phyloP scores from a whole-genome alignment of 2,888 invertebrate genomes.

The Trissolcus brochymenae region DNA sequence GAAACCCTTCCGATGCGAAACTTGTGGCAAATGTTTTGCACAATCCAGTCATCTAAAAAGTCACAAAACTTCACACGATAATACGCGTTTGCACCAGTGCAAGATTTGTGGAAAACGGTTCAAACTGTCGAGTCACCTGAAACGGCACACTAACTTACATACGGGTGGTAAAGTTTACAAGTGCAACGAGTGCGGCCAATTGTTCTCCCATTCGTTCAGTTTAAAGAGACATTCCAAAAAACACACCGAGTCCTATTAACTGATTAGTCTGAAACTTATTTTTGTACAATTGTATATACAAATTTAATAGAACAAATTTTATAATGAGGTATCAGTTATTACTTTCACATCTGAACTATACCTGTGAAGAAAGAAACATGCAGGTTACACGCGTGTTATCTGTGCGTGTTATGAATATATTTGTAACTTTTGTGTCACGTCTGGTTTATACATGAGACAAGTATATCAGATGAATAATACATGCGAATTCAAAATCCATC shows the following conservation, averaged over 20 bases:
- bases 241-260: slow-evolving; percentile 68
- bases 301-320: too few relatives aligned
- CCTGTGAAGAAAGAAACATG: too few relatives aligned
- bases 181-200: slow-evolving; percentile 76
- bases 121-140: slow-evolving; percentile 72
- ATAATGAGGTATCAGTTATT: too few relatives aligned
- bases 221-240: slow-evolving; percentile 78
- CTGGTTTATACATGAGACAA: too few relatives aligned
- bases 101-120: slow-evolving; percentile 72
- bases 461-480: slow-evolving; percentile 2
- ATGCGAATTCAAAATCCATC: slow-evolving; percentile 5
- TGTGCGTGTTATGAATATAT: too few relatives aligned
- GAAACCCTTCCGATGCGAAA: slow-evolving; percentile 71
- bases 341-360: too few relatives aligned
- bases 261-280: too few relatives aligned
- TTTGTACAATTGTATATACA: too few relatives aligned
- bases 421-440: too few relatives aligned
- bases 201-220: slow-evolving; percentile 77
- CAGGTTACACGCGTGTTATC: too few relatives aligned
- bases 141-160: slow-evolving; percentile 71
- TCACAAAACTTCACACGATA: slow-evolving; percentile 69
- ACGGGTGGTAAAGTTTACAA: slow-evolving; percentile 71
- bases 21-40: slow-evolving; percentile 70
- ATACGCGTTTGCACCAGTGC: slow-evolving; percentile 69
- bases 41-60: slow-evolving; percentile 74